Percentiles rank a stretch among this genome's conserved stretches.
Conservation (phyloP, 35 echinoderm and acorn worm species). For the Chiridota heheva region DNA sequence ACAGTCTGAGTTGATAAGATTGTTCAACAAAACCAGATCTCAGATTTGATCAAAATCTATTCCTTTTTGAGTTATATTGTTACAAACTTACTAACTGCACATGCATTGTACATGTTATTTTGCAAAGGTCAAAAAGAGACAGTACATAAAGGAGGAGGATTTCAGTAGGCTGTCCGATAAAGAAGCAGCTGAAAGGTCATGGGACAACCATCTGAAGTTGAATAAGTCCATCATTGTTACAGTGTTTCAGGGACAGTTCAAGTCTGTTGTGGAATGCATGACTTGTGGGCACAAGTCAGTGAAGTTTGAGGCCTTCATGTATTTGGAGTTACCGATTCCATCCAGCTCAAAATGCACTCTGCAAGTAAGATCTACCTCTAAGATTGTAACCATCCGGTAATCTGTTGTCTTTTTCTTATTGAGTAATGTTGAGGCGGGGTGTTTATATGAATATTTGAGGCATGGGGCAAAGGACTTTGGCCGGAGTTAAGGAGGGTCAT, state of each 20-base stretch:
- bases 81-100: too few species aligned
- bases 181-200: conserved; percentile 59
- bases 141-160: conserved; percentile 90
- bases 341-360: conserved; percentile 65
- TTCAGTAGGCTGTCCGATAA: conserved; percentile 55
- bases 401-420: not conserved
- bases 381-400: not conserved
- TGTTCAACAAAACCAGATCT: too few species aligned
- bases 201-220: conserved; percentile 74
- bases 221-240: conserved; percentile 88
- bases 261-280: conserved; percentile 75
- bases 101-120: too few species aligned
- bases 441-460: not conserved
- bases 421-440: not conserved
- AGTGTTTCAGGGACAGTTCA: conserved; percentile 95
- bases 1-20: too few species aligned
- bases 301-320: conserved; percentile 97
- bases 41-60: too few species aligned
- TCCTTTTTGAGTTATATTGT: too few species aligned
- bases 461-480: too few species aligned
- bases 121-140: conserved; percentile 75
- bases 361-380: conserved; percentile 42
- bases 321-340: conserved; percentile 80
- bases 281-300: conserved; percentile 72
- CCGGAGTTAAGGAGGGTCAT: not conserved